Percentiles rank a stretch among this genome's conserved stretches.
These are phyloP conservation scores for Pteronotus mesoamericanus DNA, from an alignment of 2,797 vertebrate species.

Conservation along the genomic window DNA sequence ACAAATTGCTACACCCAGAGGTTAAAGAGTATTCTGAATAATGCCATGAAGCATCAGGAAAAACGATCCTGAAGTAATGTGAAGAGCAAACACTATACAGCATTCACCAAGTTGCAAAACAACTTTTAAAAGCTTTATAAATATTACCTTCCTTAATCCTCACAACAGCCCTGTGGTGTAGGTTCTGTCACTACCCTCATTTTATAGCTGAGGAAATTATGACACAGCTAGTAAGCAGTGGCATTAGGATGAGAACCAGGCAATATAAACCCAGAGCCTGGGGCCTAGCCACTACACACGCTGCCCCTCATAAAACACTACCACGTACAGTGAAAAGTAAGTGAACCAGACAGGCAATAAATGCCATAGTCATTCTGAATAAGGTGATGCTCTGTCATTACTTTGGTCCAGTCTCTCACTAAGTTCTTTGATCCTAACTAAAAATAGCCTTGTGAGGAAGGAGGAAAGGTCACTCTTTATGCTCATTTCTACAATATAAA, in stretches of 20 bases:
- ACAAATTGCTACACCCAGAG: background rate
- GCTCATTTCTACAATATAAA: background rate
- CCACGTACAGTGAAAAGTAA: background rate
- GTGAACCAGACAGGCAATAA: background rate
- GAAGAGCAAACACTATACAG: background rate
- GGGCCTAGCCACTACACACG: background rate
- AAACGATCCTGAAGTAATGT: background rate
- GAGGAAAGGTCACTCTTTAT: background rate
- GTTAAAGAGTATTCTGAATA: background rate
- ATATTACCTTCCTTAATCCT: background rate
- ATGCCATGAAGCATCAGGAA: background rate
- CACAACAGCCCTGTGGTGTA: background rate
- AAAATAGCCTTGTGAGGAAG: background rate
- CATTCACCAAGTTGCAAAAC: background rate
- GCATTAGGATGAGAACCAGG: background rate
- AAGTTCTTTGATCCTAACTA: background rate
- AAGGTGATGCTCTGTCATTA: background rate
- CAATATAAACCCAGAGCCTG: background rate
- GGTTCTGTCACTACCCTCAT: background rate
- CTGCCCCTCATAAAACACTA: background rate
- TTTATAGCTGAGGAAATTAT: constrained; percentile 6
- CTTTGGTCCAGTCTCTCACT: background rate
- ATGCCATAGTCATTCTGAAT: background rate
- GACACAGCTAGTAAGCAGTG: background rate
- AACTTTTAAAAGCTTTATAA: constrained; percentile 2